Conservation (phyloP, 1,140 invertebrate genomes). For the Drosophila arawakana region DNA sequence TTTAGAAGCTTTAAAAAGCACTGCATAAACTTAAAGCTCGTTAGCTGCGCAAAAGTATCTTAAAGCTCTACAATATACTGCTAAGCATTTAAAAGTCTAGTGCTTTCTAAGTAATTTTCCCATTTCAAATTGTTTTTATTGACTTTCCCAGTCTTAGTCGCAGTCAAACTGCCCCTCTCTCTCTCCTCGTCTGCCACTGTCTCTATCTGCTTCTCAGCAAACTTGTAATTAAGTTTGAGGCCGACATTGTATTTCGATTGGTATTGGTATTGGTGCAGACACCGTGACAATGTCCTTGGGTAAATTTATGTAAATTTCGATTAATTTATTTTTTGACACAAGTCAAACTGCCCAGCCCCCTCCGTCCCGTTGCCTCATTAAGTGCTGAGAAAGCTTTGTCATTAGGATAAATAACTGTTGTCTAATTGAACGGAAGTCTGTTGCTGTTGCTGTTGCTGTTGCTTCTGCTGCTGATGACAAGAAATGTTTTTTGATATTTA, state of each 20-base stretch:
- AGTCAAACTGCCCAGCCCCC: not conserved
- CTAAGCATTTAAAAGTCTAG: constrained; percentile 1
- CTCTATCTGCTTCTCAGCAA: constrained; percentile 6
- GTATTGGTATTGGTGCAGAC: constrained; percentile 42
- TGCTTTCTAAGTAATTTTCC: not conserved
- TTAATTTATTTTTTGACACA: constrained; percentile 74
- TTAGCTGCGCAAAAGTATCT: no score
- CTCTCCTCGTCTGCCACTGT: not conserved
- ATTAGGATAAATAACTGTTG: constrained; percentile 45
- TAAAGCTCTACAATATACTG: not conserved
- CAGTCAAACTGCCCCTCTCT: not conserved
- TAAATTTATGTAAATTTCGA: constrained; percentile 79
- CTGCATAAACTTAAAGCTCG: no score
- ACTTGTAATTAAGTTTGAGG: constrained; percentile 71
- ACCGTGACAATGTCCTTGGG: constrained; percentile 42
- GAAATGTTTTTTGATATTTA: constrained; percentile 38
- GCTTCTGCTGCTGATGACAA: constrained; percentile 55
- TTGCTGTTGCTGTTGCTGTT: constrained; percentile 9
- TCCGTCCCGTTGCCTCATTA: constrained; percentile 44
- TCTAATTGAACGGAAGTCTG: constrained; percentile 75
- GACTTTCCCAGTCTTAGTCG: constrained; percentile 2
- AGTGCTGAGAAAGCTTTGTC: constrained; percentile 26
- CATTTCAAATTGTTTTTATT: constrained; percentile 20
- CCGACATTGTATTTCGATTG: constrained; percentile 64
- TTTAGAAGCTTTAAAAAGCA: no score